Base-by-base conservation (phyloP, 1,140 invertebrate species). In the Caenorhabditis inopinata region DNA sequence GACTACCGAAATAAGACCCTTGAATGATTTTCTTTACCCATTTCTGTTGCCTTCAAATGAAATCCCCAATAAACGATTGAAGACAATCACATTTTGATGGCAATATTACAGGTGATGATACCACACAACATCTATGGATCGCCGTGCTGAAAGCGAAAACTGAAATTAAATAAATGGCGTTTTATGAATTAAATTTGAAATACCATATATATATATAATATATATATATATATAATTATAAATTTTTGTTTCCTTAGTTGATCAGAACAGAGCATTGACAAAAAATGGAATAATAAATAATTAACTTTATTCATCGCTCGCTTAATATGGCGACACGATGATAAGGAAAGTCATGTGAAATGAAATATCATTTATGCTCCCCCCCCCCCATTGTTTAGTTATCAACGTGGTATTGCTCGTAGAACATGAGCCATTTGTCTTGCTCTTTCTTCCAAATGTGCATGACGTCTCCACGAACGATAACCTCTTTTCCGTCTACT, bases 1-100 rank as follows among this genome's bases (percentile, higher is more conserved):
- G 58, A 68, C 32, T 68, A 68, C 58, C 58, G 58, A 29, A 68
- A 68, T 68, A 68, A 38, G 58, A 68, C 58, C 58, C 58, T 68
- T 42, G 58, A 68, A 68, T 68, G 32, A 68, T 21, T 68, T 18
- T 21, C 32, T 21, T 32, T 32, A 16, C 32, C 11, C 38, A 42
- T 14, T 68, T 68, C 23, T 68, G 58, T 68, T 68, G 29, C 58
- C 29, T 12, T 68, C 32, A 35, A 23, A 32, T 58, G 29, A 25
- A 68, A 42, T 9, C 32, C 32, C 2, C 2, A 68, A 68, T 68
- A 68, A 68, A 68, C 32, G 12, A n/a, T n/a, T n/a, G n/a, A n/a
- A n/a, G n/a, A n/a, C n/a, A n/a, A n/a, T n/a, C n/a, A n/a, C n/a
- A n/a, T n/a, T n/a, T n/a, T n/a, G n/a, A 18, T 9, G 23, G 32